phyloP scores from a whole-genome alignment of 2,888 invertebrate species.

The Orthosia incerta region DNA sequence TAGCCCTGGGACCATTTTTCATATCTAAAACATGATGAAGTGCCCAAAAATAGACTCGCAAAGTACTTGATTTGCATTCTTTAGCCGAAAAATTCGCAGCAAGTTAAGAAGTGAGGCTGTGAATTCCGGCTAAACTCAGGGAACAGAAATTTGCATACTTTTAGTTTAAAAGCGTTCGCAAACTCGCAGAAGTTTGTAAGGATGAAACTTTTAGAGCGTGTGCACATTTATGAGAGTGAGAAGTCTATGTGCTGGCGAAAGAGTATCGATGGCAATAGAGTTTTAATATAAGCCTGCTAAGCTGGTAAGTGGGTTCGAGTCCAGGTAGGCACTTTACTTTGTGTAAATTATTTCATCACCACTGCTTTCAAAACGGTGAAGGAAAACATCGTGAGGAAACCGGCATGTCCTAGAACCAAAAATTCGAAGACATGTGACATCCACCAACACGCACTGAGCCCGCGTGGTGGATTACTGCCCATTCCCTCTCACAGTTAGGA shows the following conservation, averaged over 20 bases:
- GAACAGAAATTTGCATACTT: slow-evolving; percentile 47
- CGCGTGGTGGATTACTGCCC: too few species aligned
- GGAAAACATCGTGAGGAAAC: too few species aligned
- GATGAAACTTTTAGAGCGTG: neutral
- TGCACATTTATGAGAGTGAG: neutral
- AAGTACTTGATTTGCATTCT: slow-evolving; percentile 40
- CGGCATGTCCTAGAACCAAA: too few species aligned
- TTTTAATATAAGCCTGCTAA: neutral
- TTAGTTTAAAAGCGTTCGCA: slow-evolving; percentile 19
- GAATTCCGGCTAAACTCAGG: slow-evolving; percentile 12
- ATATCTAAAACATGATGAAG: neutral
- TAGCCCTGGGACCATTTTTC: neutral
- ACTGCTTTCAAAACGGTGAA: too few species aligned
- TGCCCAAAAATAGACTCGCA: slow-evolving; percentile 21
- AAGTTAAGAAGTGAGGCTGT: slow-evolving; percentile 26
- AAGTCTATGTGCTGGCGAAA: neutral
- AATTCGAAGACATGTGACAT: too few species aligned
- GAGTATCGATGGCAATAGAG: neutral
- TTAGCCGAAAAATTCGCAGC: slow-evolving; percentile 11
- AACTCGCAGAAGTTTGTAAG: neutral
- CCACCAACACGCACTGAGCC: too few species aligned
- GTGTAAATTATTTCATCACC: too few species aligned
- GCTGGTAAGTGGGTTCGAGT: too few species aligned
- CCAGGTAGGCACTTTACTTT: too few species aligned
- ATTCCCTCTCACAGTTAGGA: too few species aligned